Percentiles rank a stretch among this genome's conserved stretches.
These are phyloP conservation scores for Frieseomelitta varia DNA, from an alignment of 1,140 invertebrate genomes.

Conservation along the genomic window DNA sequence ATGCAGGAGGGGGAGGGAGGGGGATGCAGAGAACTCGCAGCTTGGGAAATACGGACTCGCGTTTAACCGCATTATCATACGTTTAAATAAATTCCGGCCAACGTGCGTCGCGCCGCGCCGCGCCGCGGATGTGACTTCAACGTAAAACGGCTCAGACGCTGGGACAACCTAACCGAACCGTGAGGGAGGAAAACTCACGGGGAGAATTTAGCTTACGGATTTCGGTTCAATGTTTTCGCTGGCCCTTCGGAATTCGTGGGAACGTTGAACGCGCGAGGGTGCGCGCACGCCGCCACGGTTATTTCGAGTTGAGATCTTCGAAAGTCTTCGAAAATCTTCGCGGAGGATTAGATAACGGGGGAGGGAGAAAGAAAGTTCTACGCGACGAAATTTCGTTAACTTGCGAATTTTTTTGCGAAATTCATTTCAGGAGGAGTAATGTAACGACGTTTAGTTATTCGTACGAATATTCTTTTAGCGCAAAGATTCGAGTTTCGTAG, in stretches of 20 bases:
- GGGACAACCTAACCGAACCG: too few species aligned
- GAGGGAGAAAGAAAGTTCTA: too few species aligned
- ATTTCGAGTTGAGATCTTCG: background rate
- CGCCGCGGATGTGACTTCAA: background rate
- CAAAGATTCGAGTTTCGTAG: too few species aligned
- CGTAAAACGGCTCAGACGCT: background rate
- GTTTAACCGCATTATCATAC: conserved; percentile 38
- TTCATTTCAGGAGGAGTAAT: too few species aligned
- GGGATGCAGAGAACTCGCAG: too few species aligned
- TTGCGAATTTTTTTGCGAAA: too few species aligned
- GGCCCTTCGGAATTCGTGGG: background rate
- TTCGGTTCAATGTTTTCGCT: background rate
- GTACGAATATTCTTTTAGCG: too few species aligned
- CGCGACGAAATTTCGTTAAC: too few species aligned
- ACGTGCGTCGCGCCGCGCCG: background rate
- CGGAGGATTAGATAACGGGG: too few species aligned
- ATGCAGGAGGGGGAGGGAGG: background rate
- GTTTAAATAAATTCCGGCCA: conserved; percentile 26
- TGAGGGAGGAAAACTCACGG: background rate
- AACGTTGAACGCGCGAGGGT: background rate
- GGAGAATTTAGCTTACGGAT: background rate
- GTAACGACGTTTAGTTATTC: too few species aligned
- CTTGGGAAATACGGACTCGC: conserved; percentile 8
- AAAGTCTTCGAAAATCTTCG: too few species aligned
- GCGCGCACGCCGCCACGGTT: background rate